Percentiles rank a stretch among this genome's conserved stretches.
phyloP scores from a whole-genome alignment of 2,797 vertebrate species.

The Sebastes cheni region DNA sequence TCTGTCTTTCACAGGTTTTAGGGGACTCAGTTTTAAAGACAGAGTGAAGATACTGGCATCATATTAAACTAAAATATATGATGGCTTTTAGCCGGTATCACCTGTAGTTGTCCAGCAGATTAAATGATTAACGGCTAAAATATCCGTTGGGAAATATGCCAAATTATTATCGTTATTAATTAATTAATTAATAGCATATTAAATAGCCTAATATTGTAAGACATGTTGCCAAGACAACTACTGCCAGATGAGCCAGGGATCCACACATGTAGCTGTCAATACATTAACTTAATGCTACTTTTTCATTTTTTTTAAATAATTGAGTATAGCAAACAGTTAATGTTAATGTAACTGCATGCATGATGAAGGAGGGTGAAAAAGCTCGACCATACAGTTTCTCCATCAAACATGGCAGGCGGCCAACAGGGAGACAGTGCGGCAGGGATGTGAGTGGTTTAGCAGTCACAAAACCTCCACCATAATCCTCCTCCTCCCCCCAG shows the following conservation, averaged over 20 bases:
- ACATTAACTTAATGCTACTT: neutral
- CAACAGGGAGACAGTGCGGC: constrained; percentile 57
- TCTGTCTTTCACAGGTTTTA: too few relatives aligned
- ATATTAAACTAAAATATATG: too few relatives aligned
- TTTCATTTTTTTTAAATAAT: neutral
- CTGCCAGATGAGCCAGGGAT: neutral
- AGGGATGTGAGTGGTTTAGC: constrained; percentile 61
- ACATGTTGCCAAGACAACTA: too few relatives aligned
- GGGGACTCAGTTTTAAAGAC: too few relatives aligned
- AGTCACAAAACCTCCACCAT: constrained; percentile 67
- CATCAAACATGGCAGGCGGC: constrained; percentile 56
- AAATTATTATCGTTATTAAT: too few relatives aligned
- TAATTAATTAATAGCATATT: too few relatives aligned
- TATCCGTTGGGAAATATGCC: too few relatives aligned
- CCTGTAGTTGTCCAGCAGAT: too few relatives aligned
- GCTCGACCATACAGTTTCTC: constrained; percentile 15
- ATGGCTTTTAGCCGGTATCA: too few relatives aligned
- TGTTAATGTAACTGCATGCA: neutral
- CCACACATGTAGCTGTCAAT: neutral
- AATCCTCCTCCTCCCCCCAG: constrained; percentile 60
- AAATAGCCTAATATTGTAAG: too few relatives aligned
- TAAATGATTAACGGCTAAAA: too few relatives aligned
- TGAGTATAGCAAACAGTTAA: neutral
- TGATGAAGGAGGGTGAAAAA: neutral
- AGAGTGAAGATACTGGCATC: too few relatives aligned